These are phyloP conservation scores for Teleopsis dalmanni DNA, from an alignment of 1,140 invertebrate genomes.

Conservation along the genomic window DNA sequence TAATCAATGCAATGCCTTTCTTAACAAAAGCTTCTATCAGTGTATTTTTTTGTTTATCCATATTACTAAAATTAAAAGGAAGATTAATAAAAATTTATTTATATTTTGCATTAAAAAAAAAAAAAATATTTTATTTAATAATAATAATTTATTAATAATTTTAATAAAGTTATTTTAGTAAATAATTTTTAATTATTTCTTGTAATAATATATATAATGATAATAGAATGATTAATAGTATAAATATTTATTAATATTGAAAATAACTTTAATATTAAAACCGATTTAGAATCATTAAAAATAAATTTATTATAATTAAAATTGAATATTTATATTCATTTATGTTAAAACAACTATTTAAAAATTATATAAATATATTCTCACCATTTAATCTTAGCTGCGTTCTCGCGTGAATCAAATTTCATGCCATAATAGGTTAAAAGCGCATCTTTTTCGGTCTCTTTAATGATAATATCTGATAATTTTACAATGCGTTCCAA, in stretches of 20 bases:
- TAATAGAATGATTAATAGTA: no score
- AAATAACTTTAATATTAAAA: no score
- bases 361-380: slow-evolving; percentile 28
- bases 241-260: no score
- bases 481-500: slow-evolving; percentile 48
- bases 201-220: no score
- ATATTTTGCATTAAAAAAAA: no score
- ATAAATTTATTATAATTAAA: neutral
- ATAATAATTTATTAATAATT: no score
- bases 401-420: slow-evolving; percentile 66
- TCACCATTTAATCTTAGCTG: slow-evolving; percentile 69
- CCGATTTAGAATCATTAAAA: neutral
- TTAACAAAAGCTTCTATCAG: slow-evolving; percentile 70
- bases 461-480: slow-evolving; percentile 59
- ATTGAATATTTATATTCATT: neutral
- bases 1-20: slow-evolving; percentile 65
- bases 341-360: neutral
- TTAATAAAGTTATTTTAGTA: neutral
- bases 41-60: slow-evolving; percentile 73
- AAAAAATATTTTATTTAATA: no score
- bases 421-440: slow-evolving; percentile 73
- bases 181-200: neutral
- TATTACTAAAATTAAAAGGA: slow-evolving; percentile 50
- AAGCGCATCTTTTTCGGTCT: slow-evolving; percentile 67
- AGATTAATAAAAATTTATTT: neutral